These are phyloP conservation scores for Echinometra lucunter DNA, from an alignment of 53 echinoderm and acorn worm genomes.

Conservation along the genomic window DNA sequence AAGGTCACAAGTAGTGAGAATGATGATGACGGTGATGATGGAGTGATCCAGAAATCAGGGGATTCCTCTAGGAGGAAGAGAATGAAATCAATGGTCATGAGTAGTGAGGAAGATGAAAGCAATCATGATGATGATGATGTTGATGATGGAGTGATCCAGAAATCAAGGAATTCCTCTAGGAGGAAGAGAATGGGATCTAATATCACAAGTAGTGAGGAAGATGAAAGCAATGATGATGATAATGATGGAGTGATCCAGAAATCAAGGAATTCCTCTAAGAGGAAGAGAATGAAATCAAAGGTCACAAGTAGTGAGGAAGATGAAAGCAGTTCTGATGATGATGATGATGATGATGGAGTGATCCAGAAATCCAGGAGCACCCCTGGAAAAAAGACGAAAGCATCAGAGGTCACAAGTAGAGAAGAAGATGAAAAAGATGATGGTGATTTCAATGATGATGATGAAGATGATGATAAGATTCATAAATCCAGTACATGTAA, in stretches of 20 bases:
- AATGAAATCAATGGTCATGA: not conserved
- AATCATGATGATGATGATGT: not conserved
- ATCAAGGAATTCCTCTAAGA: not conserved
- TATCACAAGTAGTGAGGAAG: not conserved
- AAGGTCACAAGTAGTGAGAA: not conserved
- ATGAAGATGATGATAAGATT: not conserved
- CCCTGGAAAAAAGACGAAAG: not conserved
- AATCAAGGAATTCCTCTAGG: not conserved
- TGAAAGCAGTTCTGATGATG: not conserved
- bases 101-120: not conserved
- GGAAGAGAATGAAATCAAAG: not conserved
- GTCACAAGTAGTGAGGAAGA: not conserved
- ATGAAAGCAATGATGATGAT: not conserved
- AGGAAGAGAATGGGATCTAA: not conserved
- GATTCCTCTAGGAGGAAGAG: not conserved
- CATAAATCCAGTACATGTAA: not conserved
- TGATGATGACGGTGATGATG: slow-evolving; percentile 24
- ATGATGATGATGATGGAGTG: not conserved
- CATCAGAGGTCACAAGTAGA: not conserved
- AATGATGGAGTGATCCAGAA: not conserved
- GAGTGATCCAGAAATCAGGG: not conserved
- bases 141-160: not conserved
- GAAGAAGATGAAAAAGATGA: not conserved
- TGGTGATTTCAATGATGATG: not conserved
- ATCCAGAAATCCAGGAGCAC: not conserved